Evolutionary conservation across 1,140 invertebrate species (phyloP), one percentile per base, ranked within the genome.

Genomic region (Drosophila hydei): DNA sequence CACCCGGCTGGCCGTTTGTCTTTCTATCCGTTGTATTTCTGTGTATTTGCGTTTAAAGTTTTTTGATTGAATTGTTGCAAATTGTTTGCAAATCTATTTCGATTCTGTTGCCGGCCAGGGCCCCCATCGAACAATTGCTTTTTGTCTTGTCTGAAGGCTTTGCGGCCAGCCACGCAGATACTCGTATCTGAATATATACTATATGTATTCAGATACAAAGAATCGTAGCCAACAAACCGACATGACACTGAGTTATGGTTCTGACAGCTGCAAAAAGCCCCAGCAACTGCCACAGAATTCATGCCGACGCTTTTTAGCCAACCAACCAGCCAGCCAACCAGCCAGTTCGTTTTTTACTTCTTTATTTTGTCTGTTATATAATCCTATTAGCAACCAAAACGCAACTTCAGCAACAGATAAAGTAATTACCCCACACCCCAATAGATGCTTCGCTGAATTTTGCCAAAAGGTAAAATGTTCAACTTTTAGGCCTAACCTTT

Each of bases 41-140:
- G 58, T 85, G 81, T 83, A 88, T 88, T 88, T 88, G 83, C 75
- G 83, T 88, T 88, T 88, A 88, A 88, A 88, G 83, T 88, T 88
- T 87, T 88, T 88, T 88, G 83, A 88, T 88, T 88, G 83, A 88
- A 88, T 88, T 88, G 83, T 88, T 88, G 83, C 83, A 88, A 88
- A 88, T 88, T 88, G 83, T 88, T 88, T 88, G 83, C 83, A 88
- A 88, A 88, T 88, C 83, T 88, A 88, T 88, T 88, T 88, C 72
- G 67, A 58, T 72, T 70, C 77, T 52, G 43, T 69, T 50, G 50
- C 72, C 27, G 45, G 52, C 23, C 38, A 71, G 63, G 69, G 61
- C 61, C 56, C 59, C 65, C 63, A 63, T 85, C 85, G 77, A 84
- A 88, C 83, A 88, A 88, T 88, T 88, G 83, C 61, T 88, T 88